Percentiles rank a stretch among this genome's conserved stretches.
These are phyloP conservation scores for Entomobrya multifasciata DNA, from an alignment of 2,888 invertebrate species.

Conservation along the genomic window DNA sequence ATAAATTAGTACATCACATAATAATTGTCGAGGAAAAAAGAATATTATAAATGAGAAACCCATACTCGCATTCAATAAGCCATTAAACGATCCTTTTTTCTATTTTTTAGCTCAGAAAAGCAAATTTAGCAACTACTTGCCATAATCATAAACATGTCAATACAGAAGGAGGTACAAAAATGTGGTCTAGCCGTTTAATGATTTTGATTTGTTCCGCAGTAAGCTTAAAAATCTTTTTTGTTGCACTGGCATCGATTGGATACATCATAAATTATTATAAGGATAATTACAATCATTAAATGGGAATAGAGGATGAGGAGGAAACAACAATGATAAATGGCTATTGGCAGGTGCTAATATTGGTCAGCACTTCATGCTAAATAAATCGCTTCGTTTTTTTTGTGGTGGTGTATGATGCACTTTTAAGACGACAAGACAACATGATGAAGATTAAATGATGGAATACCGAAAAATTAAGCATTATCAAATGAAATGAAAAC, in stretches of 20 bases:
- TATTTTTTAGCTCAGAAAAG: neutral
- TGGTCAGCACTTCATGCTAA: conserved; percentile 23
- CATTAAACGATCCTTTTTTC: neutral
- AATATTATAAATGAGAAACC: neutral
- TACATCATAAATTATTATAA: conserved; percentile 45
- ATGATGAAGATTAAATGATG: neutral
- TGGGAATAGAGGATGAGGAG: conserved; percentile 42
- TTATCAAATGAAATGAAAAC: conserved; percentile 32
- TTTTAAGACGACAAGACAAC: neutral
- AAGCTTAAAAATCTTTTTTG: neutral
- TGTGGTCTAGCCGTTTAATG: conserved; percentile 41
- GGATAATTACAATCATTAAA: conserved; percentile 51
- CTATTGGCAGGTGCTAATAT: conserved; percentile 53
- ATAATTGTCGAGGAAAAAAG: conserved; percentile 23
- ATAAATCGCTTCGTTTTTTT: neutral
- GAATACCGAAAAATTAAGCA: conserved; percentile 38
- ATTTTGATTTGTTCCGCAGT: conserved; percentile 50
- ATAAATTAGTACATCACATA: neutral
- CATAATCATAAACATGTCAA: conserved; percentile 42
- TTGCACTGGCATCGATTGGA: conserved; percentile 21
- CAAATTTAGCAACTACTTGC: conserved; percentile 47
- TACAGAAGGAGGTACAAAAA: conserved; percentile 39
- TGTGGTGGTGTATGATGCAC: neutral
- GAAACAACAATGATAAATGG: conserved; percentile 50
- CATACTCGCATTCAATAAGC: neutral